Evolutionary conservation across 2,113 vertebrate genomes (phyloP).

Genomic region (Lycaon pictus): DNA sequence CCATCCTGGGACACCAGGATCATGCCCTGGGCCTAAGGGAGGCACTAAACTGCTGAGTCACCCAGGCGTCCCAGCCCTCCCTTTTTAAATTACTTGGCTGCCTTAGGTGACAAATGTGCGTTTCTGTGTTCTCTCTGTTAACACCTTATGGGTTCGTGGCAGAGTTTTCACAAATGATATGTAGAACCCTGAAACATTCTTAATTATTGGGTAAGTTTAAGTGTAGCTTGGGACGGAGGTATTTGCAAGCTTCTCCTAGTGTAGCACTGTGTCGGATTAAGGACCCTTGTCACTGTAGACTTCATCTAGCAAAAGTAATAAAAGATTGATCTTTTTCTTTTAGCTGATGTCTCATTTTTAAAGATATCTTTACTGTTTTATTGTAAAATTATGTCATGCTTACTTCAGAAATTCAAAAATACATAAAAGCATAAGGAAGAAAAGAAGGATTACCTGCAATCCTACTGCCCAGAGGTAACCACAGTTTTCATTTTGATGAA

Average conservation of each 20-base stretch:
- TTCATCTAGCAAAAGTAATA: background rate
- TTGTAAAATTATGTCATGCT: constrained; percentile 38
- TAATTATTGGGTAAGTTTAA: constrained; percentile 60
- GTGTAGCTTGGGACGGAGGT: constrained; percentile 1
- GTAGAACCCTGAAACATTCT: constrained; percentile 31
- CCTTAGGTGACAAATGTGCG: constrained; percentile 47
- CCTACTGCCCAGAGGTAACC: constrained; percentile 25
- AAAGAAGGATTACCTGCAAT: constrained; percentile 57
- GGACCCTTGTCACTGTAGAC: background rate
- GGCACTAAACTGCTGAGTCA: too few species aligned
- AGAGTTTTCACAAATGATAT: constrained; percentile 50
- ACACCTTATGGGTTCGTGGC: constrained; percentile 44
- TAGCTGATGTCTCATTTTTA: background rate
- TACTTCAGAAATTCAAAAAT: constrained; percentile 62
- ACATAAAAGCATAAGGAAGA: constrained; percentile 37
- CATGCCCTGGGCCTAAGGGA: too few species aligned
- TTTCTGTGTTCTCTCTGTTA: constrained; percentile 58
- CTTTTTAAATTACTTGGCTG: constrained; percentile 51
- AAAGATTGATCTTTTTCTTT: constrained; percentile 54
- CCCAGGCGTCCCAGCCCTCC: too few species aligned
- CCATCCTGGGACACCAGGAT: too few species aligned
- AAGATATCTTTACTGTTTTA: constrained; percentile 22
- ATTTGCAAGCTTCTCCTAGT: background rate
- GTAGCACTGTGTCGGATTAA: background rate
- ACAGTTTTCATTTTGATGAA: constrained; percentile 64